phyloP scores from a whole-genome alignment of 2,888 invertebrate species.

The Nebria salina region DNA sequence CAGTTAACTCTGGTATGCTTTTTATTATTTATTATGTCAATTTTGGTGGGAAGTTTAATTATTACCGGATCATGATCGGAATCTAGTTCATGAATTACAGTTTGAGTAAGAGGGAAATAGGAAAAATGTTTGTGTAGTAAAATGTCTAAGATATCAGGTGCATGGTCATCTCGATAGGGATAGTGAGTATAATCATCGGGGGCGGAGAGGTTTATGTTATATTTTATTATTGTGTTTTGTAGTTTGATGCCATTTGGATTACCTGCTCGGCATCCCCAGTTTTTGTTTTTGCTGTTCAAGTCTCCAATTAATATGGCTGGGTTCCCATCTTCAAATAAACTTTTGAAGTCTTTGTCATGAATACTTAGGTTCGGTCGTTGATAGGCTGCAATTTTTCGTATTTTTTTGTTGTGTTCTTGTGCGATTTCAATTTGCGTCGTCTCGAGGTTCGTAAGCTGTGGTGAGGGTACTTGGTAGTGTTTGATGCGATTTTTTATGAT shows the following conservation, averaged over 20 bases:
- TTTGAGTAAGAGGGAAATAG: no score
- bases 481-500: constrained; percentile 3
- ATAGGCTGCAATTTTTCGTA: constrained; percentile 5
- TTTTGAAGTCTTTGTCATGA: neutral
- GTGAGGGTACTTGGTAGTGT: neutral
- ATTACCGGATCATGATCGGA: no score
- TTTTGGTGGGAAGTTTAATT: no score
- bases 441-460: neutral
- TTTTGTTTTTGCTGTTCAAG: no score
- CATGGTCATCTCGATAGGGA: constrained; percentile 13
- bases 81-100: no score
- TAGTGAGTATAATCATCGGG: neutral
- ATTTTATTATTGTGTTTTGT: no score
- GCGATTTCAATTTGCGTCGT: constrained; percentile 7
- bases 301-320: no score
- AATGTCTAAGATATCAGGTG: constrained; percentile 14
- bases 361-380: constrained; percentile 12
- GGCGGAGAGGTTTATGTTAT: neutral
- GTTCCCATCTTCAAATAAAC: neutral
- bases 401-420: constrained; percentile 5
- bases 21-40: no score
- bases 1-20: no score
- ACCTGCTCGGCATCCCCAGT: no score
- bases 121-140: neutral
- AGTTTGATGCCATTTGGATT: no score